phyloP scores from a whole-genome alignment of 2,113 vertebrate genomes.

The Dicerorhinus sumatrensis region DNA sequence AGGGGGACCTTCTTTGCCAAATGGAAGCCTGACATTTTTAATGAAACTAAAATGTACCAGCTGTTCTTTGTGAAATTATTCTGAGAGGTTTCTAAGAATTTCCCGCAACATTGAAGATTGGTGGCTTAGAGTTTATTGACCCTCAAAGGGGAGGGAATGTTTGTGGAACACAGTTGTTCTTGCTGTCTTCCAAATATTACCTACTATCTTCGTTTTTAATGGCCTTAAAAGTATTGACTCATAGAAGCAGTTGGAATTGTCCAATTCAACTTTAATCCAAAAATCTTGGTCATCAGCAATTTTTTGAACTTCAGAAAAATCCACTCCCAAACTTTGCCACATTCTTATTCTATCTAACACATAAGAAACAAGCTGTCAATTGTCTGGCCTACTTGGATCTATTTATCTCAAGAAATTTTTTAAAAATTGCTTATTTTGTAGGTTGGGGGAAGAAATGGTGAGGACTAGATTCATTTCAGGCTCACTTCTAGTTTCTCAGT shows the following conservation, averaged over 20 bases:
- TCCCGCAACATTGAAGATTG: background rate
- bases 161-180: background rate
- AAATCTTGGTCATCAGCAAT: background rate
- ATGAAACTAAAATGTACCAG: constrained; percentile 29
- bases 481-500: background rate
- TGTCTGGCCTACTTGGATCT: background rate
- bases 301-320: constrained; percentile 29
- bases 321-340: background rate
- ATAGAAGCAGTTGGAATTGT: background rate
- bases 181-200: constrained; percentile 5
- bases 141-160: background rate
- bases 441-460: background rate
- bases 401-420: background rate
- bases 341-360: background rate
- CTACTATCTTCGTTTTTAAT: background rate
- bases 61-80: background rate
- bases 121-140: background rate
- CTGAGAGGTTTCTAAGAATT: constrained; percentile 49
- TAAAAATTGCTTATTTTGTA: background rate
- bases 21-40: background rate
- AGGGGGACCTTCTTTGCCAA: background rate
- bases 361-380: background rate
- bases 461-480: background rate
- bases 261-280: constrained; percentile 7
- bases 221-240: background rate